A percentile compares a stretch with the other conserved stretches of the same genome.
phyloP scores from a whole-genome alignment of 2,113 vertebrate species.

The Tychaedon coryphoeus region DNA sequence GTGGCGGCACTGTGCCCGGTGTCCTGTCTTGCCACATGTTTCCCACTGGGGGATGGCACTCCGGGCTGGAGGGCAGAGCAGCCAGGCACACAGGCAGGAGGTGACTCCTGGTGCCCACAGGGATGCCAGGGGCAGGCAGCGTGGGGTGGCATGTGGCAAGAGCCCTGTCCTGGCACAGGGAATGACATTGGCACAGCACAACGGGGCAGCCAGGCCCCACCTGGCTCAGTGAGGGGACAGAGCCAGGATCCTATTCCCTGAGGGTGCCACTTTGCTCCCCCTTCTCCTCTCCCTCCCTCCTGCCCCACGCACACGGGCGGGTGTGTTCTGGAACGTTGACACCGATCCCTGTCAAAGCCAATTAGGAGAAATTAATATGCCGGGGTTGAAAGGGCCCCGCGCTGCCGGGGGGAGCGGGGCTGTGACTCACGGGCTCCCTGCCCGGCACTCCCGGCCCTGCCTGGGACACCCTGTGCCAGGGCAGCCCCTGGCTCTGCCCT shows the following conservation, averaged over 20 bases:
- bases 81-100: not conserved
- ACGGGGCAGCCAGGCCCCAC: not conserved
- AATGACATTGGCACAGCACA: not conserved
- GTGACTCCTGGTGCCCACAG: rapidly evolving
- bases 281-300: not conserved
- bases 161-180: not conserved
- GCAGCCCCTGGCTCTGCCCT: not conserved
- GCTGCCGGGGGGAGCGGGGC: not conserved
- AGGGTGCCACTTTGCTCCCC: not conserved
- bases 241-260: not conserved
- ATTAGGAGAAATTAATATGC: slow-evolving; percentile 46
- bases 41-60: rapidly evolving
- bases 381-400: slow-evolving; percentile 14
- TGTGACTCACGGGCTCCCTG: slow-evolving; percentile 43
- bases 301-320: not conserved
- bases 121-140: not conserved
- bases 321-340: not conserved
- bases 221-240: not conserved
- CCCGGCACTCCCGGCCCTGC: not conserved
- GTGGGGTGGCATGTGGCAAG: rapidly evolving
- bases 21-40: rapidly evolving
- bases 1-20: rapidly evolving
- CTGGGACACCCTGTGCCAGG: not conserved
- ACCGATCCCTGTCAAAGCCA: slow-evolving; percentile 56
- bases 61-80: not conserved